A percentile compares a stretch with the other conserved stretches of the same genome.
These are phyloP conservation scores for Meda fulgida DNA, from an alignment of 2,797 vertebrate genomes.

Conservation along the genomic window DNA sequence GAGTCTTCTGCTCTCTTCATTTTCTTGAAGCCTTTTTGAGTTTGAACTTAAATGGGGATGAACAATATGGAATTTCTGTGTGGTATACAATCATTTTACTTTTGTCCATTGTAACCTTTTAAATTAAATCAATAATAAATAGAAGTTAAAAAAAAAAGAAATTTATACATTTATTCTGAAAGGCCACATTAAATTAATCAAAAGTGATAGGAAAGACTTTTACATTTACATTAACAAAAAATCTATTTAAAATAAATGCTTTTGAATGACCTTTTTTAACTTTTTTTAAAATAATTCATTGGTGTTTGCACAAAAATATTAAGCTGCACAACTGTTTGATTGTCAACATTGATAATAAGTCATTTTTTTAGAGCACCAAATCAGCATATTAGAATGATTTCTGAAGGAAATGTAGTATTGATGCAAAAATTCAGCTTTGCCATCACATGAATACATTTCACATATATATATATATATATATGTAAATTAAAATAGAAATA, in stretches of 20 bases:
- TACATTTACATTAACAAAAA: no score
- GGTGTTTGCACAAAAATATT: neutral
- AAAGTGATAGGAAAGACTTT: no score
- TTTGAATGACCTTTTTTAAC: no score
- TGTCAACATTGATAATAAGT: neutral
- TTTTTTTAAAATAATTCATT: no score
- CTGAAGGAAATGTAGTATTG: neutral
- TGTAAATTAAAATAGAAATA: neutral
- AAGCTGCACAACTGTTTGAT: neutral
- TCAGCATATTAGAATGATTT: neutral
- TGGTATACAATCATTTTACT: neutral
- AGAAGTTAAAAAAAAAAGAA: no score
- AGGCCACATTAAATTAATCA: neutral
- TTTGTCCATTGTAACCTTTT: neutral
- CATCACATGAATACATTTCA: no score
- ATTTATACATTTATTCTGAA: neutral
- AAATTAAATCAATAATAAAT: no score
- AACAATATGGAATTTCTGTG: neutral
- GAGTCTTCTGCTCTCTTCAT: slow-evolving; percentile 61
- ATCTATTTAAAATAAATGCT: no score
- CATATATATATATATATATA: no score
- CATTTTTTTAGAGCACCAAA: neutral
- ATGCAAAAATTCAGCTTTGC: no score
- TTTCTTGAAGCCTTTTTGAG: neutral
- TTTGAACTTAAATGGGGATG: neutral